phyloP scores from a whole-genome alignment of 2,888 invertebrate species.

The Disparrhopalites patrizii region DNA sequence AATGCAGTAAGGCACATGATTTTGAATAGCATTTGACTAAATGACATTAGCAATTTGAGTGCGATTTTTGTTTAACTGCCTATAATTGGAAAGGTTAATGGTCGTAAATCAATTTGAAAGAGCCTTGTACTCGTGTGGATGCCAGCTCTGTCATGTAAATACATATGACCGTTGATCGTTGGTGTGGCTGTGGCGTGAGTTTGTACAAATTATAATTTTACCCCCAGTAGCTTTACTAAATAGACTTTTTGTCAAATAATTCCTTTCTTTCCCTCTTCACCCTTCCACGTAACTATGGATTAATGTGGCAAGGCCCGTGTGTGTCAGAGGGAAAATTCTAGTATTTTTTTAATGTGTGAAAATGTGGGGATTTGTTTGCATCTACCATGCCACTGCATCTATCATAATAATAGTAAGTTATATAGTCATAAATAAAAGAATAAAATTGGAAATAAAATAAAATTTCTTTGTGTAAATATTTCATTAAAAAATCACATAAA shows the following conservation, averaged over 20 bases:
- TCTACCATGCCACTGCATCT: too few relatives aligned
- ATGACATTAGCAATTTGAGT: neutral
- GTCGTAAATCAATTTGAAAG: constrained; percentile 17
- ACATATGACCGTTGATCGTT: neutral
- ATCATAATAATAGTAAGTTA: too few relatives aligned
- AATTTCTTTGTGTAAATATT: too few relatives aligned
- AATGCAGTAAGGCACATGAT: too few relatives aligned
- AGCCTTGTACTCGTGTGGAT: neutral
- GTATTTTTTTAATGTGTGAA: neutral
- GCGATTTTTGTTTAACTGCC: neutral
- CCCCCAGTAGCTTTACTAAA: constrained; percentile 20
- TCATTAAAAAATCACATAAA: too few relatives aligned
- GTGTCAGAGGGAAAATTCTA: neutral
- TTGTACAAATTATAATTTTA: constrained; percentile 7
- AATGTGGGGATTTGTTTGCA: too few relatives aligned
- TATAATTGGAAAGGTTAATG: constrained; percentile 17
- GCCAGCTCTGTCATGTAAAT: neutral
- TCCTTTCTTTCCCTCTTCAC: constrained; percentile 3
- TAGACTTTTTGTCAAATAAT: constrained; percentile 24
- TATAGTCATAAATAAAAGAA: too few relatives aligned
- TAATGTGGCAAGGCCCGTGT: neutral
- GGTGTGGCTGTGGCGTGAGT: neutral
- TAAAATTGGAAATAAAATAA: too few relatives aligned
- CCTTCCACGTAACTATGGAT: neutral
- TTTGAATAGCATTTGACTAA: neutral